Percentiles rank a stretch among this genome's conserved stretches.
Evolutionary conservation across 2,113 vertebrate genomes (phyloP).

Genomic region (Dipodomys ordii): DNA sequence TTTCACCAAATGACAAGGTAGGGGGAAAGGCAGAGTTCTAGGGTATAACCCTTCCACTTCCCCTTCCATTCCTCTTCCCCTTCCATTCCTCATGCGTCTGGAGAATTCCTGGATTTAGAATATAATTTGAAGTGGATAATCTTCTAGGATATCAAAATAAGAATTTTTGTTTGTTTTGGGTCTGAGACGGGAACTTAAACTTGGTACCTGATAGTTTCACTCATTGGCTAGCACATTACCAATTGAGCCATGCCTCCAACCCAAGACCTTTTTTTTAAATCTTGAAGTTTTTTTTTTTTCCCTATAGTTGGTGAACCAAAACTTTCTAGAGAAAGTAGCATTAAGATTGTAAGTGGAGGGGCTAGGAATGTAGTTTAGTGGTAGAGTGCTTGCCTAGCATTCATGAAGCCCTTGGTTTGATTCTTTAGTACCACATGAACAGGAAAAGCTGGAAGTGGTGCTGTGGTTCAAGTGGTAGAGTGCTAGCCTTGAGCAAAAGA

Average conservation of each 20-base stretch:
- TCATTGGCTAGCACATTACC: no score
- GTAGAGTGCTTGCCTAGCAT: background rate
- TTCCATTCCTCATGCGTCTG: background rate
- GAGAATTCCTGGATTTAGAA: background rate
- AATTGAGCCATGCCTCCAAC: no score
- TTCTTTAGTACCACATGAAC: no score
- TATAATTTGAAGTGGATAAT: background rate
- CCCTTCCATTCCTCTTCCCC: background rate
- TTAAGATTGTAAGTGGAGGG: background rate
- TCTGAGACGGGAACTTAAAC: no score
- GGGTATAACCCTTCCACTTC: background rate
- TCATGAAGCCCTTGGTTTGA: no score
- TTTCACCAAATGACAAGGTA: background rate
- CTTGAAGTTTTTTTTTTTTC: background rate
- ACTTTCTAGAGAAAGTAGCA: conserved; percentile 31
- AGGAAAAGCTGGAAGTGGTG: no score
- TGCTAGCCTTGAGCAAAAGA: no score
- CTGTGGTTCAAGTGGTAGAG: no score
- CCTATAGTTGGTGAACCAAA: background rate
- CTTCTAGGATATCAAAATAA: conserved; percentile 1
- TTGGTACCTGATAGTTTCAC: no score
- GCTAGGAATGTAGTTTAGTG: background rate
- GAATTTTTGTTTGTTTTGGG: no score
- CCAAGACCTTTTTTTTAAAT: background rate
- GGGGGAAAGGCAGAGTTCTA: background rate